These are phyloP conservation scores for Engystomops pustulosus DNA, from an alignment of 2,113 vertebrate species.

Conservation along the genomic window DNA sequence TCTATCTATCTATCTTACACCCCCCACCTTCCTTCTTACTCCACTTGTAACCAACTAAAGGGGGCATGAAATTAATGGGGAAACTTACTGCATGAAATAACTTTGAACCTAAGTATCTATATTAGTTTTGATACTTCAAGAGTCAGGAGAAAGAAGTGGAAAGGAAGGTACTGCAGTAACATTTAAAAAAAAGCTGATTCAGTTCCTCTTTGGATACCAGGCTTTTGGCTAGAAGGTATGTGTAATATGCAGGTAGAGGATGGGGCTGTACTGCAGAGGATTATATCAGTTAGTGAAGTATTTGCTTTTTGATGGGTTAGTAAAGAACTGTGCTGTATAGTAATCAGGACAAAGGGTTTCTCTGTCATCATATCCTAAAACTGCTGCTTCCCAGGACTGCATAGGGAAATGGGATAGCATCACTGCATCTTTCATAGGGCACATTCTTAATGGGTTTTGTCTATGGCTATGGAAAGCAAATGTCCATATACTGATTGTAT, in stretches of 20 bases:
- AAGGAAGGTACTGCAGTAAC: slow-evolving; percentile 46
- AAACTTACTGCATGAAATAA: not conserved
- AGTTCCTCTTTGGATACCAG: slow-evolving; percentile 40
- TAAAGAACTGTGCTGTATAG: slow-evolving; percentile 17
- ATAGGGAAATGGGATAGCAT: slow-evolving; percentile 26
- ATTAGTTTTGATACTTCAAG: slow-evolving; percentile 22
- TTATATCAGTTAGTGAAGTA: not conserved
- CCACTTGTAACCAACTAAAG: not conserved
- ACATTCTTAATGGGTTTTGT: not conserved
- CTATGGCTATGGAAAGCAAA: not conserved
- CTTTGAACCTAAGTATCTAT: slow-evolving; percentile 10
- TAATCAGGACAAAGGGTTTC: slow-evolving; percentile 20
- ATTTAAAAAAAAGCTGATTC: slow-evolving; percentile 47
- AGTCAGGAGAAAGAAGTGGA: slow-evolving; percentile 39
- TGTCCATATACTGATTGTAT: not conserved
- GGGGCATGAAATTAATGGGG: not conserved
- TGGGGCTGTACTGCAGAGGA: slow-evolving; percentile 19
- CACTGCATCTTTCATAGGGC: slow-evolving; percentile 18
- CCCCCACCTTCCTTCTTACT: not conserved
- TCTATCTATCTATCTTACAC: no score
- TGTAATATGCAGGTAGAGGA: slow-evolving; percentile 39
- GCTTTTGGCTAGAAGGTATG: slow-evolving; percentile 35
- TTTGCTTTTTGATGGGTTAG: slow-evolving; percentile 31
- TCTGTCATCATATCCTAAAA: slow-evolving; percentile 2
- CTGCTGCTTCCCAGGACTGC: slow-evolving; percentile 30